phyloP scores from a whole-genome alignment of 2,113 vertebrate species.

The Illadopsis cleaveri region DNA sequence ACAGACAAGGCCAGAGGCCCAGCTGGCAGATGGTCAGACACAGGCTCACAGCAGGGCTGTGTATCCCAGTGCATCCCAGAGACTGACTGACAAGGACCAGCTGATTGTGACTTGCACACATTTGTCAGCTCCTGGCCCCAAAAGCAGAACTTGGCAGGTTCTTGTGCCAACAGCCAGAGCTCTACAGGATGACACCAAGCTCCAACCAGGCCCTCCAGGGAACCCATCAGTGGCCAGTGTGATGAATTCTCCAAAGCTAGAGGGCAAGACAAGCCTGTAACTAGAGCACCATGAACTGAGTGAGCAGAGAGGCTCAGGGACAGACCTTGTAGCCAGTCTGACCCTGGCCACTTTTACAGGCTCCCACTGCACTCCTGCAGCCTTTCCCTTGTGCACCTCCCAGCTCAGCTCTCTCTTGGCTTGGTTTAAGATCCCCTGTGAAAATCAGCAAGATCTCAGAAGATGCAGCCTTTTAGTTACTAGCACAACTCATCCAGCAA shows the following conservation, averaged over 20 bases:
- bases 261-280: background rate
- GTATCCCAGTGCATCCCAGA: background rate
- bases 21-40: background rate
- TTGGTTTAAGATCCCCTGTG: background rate
- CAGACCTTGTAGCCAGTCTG: background rate
- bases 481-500: background rate
- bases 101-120: background rate
- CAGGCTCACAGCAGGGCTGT: background rate
- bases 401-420: slow-evolving; percentile 36
- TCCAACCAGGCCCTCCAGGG: background rate
- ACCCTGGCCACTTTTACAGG: background rate
- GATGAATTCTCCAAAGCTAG: background rate
- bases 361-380: background rate
- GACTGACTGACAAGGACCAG: background rate
- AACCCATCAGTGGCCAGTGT: background rate
- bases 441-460: background rate
- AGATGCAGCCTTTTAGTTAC: background rate
- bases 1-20: background rate
- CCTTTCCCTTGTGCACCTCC: background rate
- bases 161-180: background rate
- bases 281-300: background rate
- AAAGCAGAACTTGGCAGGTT: background rate
- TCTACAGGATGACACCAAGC: background rate
- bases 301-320: background rate
- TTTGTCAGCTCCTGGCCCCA: background rate